These are phyloP conservation scores for Eulemur mongoz DNA, from an alignment of 2,797 vertebrate species.

Conservation along the genomic window DNA sequence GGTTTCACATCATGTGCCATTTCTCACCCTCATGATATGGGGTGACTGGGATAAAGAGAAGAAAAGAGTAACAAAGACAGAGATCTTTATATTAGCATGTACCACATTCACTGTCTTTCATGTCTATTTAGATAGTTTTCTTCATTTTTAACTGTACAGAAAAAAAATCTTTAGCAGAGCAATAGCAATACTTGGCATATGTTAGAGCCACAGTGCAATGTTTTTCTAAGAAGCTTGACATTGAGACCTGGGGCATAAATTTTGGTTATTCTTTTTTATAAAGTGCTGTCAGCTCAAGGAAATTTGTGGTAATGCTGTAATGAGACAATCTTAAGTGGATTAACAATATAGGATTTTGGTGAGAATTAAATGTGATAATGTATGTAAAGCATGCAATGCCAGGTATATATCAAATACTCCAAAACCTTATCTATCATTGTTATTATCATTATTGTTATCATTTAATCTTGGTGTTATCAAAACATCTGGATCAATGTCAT, in stretches of 20 bases:
- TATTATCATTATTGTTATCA: neutral
- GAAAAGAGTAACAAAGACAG: neutral
- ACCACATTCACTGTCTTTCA: neutral
- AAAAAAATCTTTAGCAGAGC: neutral
- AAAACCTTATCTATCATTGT: neutral
- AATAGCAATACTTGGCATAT: neutral
- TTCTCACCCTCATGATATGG: slow-evolving; percentile 3
- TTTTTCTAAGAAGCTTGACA: neutral
- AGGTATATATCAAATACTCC: neutral
- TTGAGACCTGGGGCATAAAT: neutral
- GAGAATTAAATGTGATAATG: neutral
- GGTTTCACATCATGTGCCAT: neutral
- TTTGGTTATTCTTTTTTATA: neutral
- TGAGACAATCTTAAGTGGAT: slow-evolving; percentile 10
- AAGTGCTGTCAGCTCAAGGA: neutral
- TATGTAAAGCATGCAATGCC: neutral
- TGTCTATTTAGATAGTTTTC: neutral
- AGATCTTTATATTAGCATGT: neutral
- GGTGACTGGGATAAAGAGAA: neutral
- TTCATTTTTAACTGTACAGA: neutral
- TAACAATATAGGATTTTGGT: neutral
- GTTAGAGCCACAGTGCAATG: neutral
- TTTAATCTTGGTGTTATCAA: neutral
- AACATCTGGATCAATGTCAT: neutral
- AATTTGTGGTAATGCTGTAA: neutral